phyloP scores from a whole-genome alignment of 1,140 invertebrate species.

The Aphaenogaster rudis region DNA sequence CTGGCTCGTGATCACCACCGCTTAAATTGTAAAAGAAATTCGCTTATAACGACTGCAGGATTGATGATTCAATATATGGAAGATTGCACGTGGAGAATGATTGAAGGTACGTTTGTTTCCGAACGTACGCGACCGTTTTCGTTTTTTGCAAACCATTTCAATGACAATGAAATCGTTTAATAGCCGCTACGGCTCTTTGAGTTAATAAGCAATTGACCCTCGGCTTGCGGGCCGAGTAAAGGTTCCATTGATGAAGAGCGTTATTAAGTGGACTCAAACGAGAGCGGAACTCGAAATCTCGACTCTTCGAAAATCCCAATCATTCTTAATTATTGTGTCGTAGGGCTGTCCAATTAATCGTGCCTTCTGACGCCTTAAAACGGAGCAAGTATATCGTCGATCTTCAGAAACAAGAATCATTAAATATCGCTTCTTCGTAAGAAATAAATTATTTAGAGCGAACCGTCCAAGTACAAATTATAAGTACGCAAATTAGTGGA shows the following conservation, averaged over 20 bases:
- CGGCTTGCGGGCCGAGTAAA: slow-evolving; percentile 76
- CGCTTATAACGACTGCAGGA: neutral
- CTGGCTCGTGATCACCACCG: neutral
- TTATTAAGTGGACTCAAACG: slow-evolving; percentile 74
- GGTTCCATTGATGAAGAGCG: slow-evolving; percentile 80
- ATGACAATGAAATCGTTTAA: slow-evolving; percentile 77
- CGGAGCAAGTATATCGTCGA: neutral
- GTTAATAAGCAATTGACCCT: slow-evolving; percentile 87
- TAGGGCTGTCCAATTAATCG: neutral
- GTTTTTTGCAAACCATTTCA: slow-evolving; percentile 61
- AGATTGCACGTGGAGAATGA: neutral
- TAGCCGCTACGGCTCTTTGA: slow-evolving; percentile 75
- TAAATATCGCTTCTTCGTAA: neutral
- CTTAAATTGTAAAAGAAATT: slow-evolving; percentile 6
- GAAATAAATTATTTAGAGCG: neutral
- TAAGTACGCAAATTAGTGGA: neutral
- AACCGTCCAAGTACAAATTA: neutral
- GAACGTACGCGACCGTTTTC: slow-evolving; percentile 31
- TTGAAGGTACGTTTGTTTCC: neutral
- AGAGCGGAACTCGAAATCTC: slow-evolving; percentile 47
- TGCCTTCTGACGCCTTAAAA: neutral
- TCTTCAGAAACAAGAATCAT: neutral
- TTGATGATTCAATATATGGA: neutral
- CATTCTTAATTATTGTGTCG: neutral
- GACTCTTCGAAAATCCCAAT: slow-evolving; percentile 36